Evolutionary conservation across 1,140 invertebrate species (phyloP), one percentile per base, ranked within the genome.

Genomic region (Pinna nobilis): DNA sequence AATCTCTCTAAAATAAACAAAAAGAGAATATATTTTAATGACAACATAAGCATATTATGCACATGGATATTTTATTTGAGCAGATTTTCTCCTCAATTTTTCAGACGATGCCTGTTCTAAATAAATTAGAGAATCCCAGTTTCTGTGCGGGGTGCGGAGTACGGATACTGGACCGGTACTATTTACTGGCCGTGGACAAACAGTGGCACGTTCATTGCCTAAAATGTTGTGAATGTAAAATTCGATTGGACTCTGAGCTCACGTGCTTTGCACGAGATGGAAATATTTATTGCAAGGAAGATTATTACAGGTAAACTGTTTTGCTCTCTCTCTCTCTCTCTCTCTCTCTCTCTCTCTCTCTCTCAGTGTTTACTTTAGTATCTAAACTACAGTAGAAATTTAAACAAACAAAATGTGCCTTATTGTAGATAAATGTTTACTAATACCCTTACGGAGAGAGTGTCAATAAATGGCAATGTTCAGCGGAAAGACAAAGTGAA

Each of bases 201-300:
- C 94, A 94, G 82, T 97, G 96, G 96, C 96, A 97, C 87, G 93
- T 93, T 37, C 90, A 92, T 69, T 98, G 96, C 86, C 91, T 97
- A 37, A 93, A 94, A 72, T 98, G 96, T 89, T 94, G 92, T 87
- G 94, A 95, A 83, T 98, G 96, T 88, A 93, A 94, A 70, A 88
- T 95, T 65, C 93, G 94, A 1, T 91, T 97, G 30, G 96, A 97
- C 88, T 93, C 94, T 5, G 95, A 98, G 89, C 93, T 95, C 82
- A 96, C 96, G 63, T 98, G 97, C 90, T 99, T 97, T 89, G 94
- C 95, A 57, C 92, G 95, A 74, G 96, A 98, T 87, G 96, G 96
- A 74, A 95, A 95, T 86, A 98, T 98, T 81, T 98, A 96, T 90
- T 98, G 97, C 92, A 97, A 97, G 90, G 96, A 97, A 85, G 97